These are phyloP conservation scores for Parazoanthus swiftii DNA, from an alignment of 92 coral and sea anemone species.

Conservation along the genomic window DNA sequence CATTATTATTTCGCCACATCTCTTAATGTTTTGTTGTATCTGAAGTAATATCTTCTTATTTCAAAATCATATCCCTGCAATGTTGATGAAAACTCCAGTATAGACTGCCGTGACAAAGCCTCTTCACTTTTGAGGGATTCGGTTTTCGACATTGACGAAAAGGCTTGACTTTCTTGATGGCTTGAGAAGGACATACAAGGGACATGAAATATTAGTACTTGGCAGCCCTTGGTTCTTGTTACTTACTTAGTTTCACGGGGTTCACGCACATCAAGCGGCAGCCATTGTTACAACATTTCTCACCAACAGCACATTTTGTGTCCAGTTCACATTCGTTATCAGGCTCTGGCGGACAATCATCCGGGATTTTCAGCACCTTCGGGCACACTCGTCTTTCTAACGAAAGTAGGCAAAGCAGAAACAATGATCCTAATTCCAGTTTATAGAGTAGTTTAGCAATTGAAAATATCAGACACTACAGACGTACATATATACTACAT, in stretches of 20 bases:
- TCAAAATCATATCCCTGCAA: no score
- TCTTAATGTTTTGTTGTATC: no score
- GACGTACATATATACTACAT: no score
- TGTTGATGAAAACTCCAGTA: not conserved
- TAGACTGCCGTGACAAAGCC: no score
- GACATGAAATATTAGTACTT: not conserved
- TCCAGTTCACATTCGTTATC: conserved; percentile 22
- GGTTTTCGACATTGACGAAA: no score
- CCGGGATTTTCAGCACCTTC: not conserved
- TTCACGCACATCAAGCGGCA: not conserved
- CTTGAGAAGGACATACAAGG: no score
- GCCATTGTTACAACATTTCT: conserved; percentile 29
- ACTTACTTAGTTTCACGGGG: conserved; percentile 29
- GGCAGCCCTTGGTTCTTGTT: not conserved
- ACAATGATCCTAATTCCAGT: not conserved
- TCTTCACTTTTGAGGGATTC: no score
- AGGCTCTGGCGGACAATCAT: conserved; percentile 14
- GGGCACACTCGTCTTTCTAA: conserved; percentile 33
- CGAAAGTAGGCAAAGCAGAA: not conserved
- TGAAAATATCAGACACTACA: not conserved
- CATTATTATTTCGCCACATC: no score
- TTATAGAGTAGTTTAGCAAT: not conserved
- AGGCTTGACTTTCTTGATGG: no score
- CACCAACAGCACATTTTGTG: conserved; percentile 4
- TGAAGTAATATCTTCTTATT: no score